These are phyloP conservation scores for Spodoptera littoralis DNA, from an alignment of 2,888 invertebrate species.

Conservation along the genomic window DNA sequence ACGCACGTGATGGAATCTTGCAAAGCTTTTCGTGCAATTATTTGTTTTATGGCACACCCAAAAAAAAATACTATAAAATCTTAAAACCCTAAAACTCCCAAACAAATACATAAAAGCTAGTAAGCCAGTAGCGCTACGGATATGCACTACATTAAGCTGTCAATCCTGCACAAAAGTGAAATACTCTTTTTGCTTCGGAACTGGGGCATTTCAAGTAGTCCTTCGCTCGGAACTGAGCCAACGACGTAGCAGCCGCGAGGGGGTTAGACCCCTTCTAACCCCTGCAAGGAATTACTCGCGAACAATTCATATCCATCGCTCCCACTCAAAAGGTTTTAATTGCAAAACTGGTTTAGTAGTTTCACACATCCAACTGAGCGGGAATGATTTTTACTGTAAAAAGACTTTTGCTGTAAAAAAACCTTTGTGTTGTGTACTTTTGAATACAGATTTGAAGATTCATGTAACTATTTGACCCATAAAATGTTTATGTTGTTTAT, in stretches of 20 bases:
- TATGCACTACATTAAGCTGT: conserved; percentile 48
- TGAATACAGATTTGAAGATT: no score
- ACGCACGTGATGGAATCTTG: no score
- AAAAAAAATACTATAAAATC: neutral
- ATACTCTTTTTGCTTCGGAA: conserved; percentile 54
- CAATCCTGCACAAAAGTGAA: conserved; percentile 51
- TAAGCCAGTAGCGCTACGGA: conserved; percentile 11
- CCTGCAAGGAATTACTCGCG: conserved; percentile 56
- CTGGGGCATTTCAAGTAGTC: conserved; percentile 67
- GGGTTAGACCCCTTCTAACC: conserved; percentile 11
- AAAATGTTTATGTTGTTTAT: no score
- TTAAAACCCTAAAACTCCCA: neutral
- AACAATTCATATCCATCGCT: conserved; percentile 65
- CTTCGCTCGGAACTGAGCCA: conserved; percentile 53
- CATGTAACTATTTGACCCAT: no score
- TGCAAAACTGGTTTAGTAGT: conserved; percentile 56
- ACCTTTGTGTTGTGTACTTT: no score
- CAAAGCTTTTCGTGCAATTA: no score
- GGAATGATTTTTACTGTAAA: no score
- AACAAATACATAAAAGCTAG: neutral
- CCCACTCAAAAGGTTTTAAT: conserved; percentile 63
- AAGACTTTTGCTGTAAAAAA: no score
- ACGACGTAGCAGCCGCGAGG: conserved; percentile 24
- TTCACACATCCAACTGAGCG: conserved; percentile 26
- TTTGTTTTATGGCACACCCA: no score